Base-by-base conservation (phyloP, 2,888 invertebrate genomes). In the Lomographa bimaculata region DNA sequence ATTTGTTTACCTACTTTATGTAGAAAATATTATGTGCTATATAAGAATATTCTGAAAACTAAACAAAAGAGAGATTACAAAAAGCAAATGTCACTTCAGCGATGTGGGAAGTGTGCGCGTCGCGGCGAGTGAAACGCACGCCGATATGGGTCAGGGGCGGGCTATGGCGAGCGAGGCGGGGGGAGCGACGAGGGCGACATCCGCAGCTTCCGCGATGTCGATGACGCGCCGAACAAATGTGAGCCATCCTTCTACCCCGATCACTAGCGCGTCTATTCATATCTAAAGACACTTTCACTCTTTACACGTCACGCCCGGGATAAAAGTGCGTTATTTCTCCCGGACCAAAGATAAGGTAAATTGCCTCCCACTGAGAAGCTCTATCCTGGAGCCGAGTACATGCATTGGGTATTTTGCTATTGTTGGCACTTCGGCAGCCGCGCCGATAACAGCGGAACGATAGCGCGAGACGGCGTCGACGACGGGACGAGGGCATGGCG, bases 101-200 rank as follows among this genome's bases (percentile, higher is more conserved):
- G 10, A 11, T 21, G 3, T 5, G 35, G 14, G 33, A 17, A 21
- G 10, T 11, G 7, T 32, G 29, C 37, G 37, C 24, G 23, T 8
- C 20, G 16, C 11, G 28, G 26, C 25, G 26, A 35, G 23, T 25
- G 19, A 12, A 12, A 9, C 18, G 14, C 35, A 10, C 23, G 21
- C 24, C 20, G 21, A 63, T 48, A 35, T 66, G 40, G 64, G 68
- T 66, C 68, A 67, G 56, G 67, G 68, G 44, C 64, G 59, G 59
- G 63, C 42, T 58, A 40, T 45, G 17, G 26, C 11, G 18, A 18
- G 16, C 25, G 11, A 14, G 10, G 10, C 12, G 4, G 21, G 25
- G 19, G 12, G 34, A 20, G 35, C 2, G 35, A 11, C 48, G 46
- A 42, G 44, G 30, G 36, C 37, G 36, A n/a, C 6, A 25, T 16